These are phyloP conservation scores for Chelonoidis abingdonii DNA, from an alignment of 2,113 vertebrate genomes.

Conservation along the genomic window DNA sequence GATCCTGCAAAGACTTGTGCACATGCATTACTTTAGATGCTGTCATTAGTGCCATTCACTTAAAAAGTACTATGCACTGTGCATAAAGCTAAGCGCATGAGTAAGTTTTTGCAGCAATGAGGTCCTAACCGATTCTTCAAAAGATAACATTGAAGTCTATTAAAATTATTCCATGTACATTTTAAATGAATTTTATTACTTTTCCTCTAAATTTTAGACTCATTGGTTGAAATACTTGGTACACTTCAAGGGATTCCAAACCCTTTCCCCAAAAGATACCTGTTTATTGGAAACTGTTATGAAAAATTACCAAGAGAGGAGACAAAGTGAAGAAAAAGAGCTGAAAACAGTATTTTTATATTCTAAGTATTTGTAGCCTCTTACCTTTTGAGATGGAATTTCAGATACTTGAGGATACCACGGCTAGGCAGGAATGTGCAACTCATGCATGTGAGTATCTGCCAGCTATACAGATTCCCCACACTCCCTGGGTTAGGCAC, in stretches of 20 bases:
- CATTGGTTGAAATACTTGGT: background rate
- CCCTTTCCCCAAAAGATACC: background rate
- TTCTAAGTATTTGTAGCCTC: background rate
- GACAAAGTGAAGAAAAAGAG: background rate
- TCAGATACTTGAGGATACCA: slow-evolving; percentile 92
- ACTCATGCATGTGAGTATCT: slow-evolving; percentile 91
- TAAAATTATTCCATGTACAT: background rate
- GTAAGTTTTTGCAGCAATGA: background rate
- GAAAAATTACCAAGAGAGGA: background rate
- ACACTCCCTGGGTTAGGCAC: slow-evolving; percentile 83
- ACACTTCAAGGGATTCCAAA: background rate
- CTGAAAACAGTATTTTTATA: background rate
- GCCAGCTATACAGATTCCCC: slow-evolving; percentile 91
- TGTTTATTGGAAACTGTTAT: background rate
- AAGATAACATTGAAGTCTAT: background rate
- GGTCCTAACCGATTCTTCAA: background rate
- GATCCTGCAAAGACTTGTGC: background rate
- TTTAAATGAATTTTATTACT: background rate
- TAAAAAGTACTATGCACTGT: background rate
- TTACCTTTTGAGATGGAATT: slow-evolving; percentile 96
- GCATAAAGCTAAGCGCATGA: background rate
- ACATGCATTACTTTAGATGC: background rate
- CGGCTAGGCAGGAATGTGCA: slow-evolving; percentile 92
- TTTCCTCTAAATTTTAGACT: background rate
- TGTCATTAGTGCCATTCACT: background rate